Base-by-base conservation (phyloP, 2,888 invertebrate genomes). In the Arctia plantaginis region DNA sequence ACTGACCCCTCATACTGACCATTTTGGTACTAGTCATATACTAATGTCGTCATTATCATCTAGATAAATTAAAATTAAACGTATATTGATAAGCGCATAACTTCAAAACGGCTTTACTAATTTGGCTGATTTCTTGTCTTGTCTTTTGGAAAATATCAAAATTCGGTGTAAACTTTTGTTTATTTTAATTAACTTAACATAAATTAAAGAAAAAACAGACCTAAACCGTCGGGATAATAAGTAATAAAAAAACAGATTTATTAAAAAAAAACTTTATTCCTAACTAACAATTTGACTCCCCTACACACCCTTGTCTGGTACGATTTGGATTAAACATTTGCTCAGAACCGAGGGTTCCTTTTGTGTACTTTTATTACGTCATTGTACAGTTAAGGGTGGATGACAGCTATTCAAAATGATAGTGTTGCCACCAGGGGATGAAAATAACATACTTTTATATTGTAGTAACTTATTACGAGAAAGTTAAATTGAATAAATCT, bases 281-380 rank as follows among this genome's bases (percentile, higher is more conserved):
- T 30, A 55, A 35, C 64, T 66, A 71, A 66, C 65, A 71, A 66
- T 65, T 64, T 27, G 39, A 47, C n/a, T 66, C 69, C 69, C 74
- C 74, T 44, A 33, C 59, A 30, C 76, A 77, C 76, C 78, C 80
- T 69, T 71, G 44, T 74, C 78, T 81, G 81, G 85, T 88, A 85
- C 88, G 87, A 89, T 90, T 89, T 85, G 85, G 86, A 89, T 89
- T 89, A 87, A 83, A 79, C 79, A 87, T 85, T 87, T 82, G 82
- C 84, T 85, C 86, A 82, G 83, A 85, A 78, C 78, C 78, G 73
- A 73, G 85, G 83, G 82, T 82, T 80, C 73, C 77, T 71, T 81
- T 62, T 82, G 82, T 80, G 73, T 78, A 67, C 74, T 70, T 80
- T 82, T 80, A 83, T 82, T 82, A 85, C 82, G 81, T 83, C 85